These are phyloP conservation scores for Coelogynopora nodosa DNA, from an alignment of 2,888 invertebrate species.

Conservation along the genomic window DNA sequence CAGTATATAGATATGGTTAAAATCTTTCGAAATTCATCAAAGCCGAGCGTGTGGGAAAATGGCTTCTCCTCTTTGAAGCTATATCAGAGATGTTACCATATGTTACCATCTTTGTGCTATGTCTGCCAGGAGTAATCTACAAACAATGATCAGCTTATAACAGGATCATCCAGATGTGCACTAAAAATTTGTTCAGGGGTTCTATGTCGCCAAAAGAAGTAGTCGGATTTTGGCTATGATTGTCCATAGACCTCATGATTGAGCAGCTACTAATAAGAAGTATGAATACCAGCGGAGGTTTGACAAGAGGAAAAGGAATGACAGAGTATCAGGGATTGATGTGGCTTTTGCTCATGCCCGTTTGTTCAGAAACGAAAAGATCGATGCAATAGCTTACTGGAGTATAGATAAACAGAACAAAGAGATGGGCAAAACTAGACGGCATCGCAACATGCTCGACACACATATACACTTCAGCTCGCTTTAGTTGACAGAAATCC, in stretches of 20 bases:
- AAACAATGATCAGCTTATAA: constrained; percentile 37
- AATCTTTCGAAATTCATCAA: not conserved
- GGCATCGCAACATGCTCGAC: not conserved
- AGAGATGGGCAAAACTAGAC: not conserved
- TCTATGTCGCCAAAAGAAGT: not conserved
- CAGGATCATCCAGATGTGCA: constrained; percentile 37
- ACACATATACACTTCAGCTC: not conserved
- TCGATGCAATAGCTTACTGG: not conserved
- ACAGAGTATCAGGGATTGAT: not conserved
- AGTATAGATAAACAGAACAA: not conserved
- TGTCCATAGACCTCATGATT: not conserved
- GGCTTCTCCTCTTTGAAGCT: constrained; percentile 48
- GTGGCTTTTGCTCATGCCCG: too few species aligned
- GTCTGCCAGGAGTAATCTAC: constrained; percentile 46
- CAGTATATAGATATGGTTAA: constrained; percentile 25
- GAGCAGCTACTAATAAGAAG: not conserved
- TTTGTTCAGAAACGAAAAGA: not conserved
- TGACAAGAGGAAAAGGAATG: not conserved
- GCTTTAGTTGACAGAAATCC: not conserved
- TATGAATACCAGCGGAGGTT: not conserved
- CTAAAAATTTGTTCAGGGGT: not conserved
- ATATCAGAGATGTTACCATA: constrained; percentile 50
- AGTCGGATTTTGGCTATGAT: not conserved
- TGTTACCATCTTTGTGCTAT: constrained; percentile 53
- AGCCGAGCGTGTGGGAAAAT: constrained; percentile 48